These are phyloP conservation scores for Pristionchus entomophagus DNA, from an alignment of 2,888 invertebrate species.

Conservation along the genomic window DNA sequence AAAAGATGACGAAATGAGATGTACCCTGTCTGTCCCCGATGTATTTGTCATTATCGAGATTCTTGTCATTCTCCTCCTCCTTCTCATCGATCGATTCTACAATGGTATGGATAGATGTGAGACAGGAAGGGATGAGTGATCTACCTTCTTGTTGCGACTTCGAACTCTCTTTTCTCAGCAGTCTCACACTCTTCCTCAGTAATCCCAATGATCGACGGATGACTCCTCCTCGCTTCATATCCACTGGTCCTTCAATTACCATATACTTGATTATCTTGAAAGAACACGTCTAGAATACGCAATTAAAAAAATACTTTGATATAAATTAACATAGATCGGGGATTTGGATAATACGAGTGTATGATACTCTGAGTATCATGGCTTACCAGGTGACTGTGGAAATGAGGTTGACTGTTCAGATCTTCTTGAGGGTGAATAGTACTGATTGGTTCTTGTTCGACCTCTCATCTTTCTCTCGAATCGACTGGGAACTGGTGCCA, in stretches of 20 bases:
- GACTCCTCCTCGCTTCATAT: slow-evolving; percentile 22
- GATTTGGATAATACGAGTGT: too few relatives aligned
- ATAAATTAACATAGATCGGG: too few relatives aligned
- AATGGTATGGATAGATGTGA: neutral
- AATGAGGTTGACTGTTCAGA: neutral
- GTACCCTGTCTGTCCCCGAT: slow-evolving; percentile 19
- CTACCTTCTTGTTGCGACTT: slow-evolving; percentile 18
- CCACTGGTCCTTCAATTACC: neutral
- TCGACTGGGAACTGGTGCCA: neutral
- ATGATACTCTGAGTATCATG: too few relatives aligned
- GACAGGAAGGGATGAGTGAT: neutral
- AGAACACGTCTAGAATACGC: too few relatives aligned
- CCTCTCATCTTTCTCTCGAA: slow-evolving; percentile 12
- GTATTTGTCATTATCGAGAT: neutral
- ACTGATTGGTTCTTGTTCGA: neutral
- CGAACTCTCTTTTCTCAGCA: neutral
- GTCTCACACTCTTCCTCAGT: slow-evolving; percentile 35
- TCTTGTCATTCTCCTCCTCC: slow-evolving; percentile 19
- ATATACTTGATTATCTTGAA: too few relatives aligned
- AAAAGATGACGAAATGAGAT: neutral
- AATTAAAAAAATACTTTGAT: too few relatives aligned
- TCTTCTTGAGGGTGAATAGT: slow-evolving; percentile 17
- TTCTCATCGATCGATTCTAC: slow-evolving; percentile 41
- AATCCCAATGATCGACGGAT: slow-evolving; percentile 22
- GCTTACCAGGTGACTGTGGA: neutral